Conservation (phyloP, 2,888 invertebrate genomes). For the Cyclophora albipunctata region DNA sequence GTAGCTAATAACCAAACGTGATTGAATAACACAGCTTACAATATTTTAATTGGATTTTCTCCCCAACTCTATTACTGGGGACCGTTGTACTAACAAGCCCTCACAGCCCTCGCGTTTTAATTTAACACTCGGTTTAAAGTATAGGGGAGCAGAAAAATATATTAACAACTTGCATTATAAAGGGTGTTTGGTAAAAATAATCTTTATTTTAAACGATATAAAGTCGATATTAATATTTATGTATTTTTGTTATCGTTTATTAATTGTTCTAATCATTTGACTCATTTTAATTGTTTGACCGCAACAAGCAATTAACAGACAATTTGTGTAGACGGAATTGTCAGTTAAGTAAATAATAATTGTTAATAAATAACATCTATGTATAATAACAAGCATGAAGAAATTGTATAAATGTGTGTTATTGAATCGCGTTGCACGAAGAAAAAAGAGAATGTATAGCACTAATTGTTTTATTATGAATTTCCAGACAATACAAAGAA, state of each 20-base stretch:
- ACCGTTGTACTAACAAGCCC: constrained; percentile 9
- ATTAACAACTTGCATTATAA: too few relatives aligned
- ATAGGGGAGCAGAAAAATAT: too few relatives aligned
- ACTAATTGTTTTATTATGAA: neutral
- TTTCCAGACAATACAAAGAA: constrained; percentile 89
- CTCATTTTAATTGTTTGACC: too few relatives aligned
- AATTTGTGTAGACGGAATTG: too few relatives aligned
- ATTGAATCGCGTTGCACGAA: constrained; percentile 10
- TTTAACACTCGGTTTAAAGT: constrained; percentile 2
- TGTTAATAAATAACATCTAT: too few relatives aligned
- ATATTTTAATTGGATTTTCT: constrained; percentile 16
- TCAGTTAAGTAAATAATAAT: too few relatives aligned
- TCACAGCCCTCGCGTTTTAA: constrained; percentile 5
- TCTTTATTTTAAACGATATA: too few relatives aligned
- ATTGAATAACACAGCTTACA: constrained; percentile 19
- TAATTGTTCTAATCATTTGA: too few relatives aligned
- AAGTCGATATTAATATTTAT: too few relatives aligned
- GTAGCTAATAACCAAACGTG: constrained; percentile 4
- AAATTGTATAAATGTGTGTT: constrained; percentile 12
- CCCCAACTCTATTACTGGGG: constrained; percentile 14
- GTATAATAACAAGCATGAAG: constrained; percentile 3
- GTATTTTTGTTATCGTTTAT: too few relatives aligned
- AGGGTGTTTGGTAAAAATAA: too few relatives aligned
- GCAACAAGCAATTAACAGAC: too few relatives aligned
- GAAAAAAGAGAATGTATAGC: neutral